phyloP scores from a whole-genome alignment of 2,113 vertebrate genomes.

The Ameiurus melas region DNA sequence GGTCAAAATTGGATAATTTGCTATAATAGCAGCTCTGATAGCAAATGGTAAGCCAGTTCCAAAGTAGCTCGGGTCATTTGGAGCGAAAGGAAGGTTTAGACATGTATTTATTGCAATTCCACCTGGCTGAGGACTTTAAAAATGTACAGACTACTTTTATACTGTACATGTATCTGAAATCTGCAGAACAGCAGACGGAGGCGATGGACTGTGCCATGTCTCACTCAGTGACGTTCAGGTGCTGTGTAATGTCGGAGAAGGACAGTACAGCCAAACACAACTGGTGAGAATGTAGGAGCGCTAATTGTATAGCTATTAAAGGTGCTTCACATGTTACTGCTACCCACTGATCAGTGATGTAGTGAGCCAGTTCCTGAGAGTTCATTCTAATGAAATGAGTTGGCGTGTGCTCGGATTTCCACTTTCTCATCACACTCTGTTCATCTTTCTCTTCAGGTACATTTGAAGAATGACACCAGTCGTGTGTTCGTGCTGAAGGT shows the following conservation, averaged over 20 bases:
- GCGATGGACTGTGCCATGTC: slow-evolving; percentile 49
- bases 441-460: slow-evolving; percentile 61
- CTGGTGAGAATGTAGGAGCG: slow-evolving; percentile 57
- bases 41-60: background rate
- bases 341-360: background rate
- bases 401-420: background rate
- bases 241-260: slow-evolving; percentile 61
- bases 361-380: background rate
- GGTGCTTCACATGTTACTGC: background rate
- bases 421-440: background rate
- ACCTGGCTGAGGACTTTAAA: background rate
- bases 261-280: slow-evolving; percentile 69
- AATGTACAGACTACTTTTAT: background rate
- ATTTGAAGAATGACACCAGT: slow-evolving; percentile 61
- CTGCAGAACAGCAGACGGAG: slow-evolving; percentile 60
- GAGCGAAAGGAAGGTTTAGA: background rate
- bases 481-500: slow-evolving; percentile 68
- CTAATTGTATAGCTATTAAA: background rate
- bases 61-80: background rate
- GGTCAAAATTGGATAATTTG: background rate
- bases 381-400: background rate
- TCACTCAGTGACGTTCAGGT: slow-evolving; percentile 70
- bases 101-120: background rate
- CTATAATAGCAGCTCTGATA: background rate
- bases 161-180: background rate